phyloP scores from a whole-genome alignment of 2,888 invertebrate species.

The Abrostola triplasia region DNA sequence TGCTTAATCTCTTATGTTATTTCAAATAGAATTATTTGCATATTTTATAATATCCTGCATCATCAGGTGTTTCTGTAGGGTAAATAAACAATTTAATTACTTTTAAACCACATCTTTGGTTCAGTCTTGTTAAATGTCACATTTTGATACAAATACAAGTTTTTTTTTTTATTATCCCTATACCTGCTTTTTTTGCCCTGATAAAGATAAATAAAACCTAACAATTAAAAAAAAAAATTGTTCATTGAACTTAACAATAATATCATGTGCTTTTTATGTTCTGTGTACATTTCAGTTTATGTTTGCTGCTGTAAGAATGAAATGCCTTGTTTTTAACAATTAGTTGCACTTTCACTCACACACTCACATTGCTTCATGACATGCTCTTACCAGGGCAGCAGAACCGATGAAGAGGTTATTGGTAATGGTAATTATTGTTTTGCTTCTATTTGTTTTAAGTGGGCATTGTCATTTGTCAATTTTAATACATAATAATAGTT shows the following conservation, averaged over 20 bases:
- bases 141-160: no score
- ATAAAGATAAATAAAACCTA: no score
- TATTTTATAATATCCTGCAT: neutral
- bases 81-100: no score
- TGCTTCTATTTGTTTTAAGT: conserved; percentile 21
- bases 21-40: neutral
- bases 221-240: neutral
- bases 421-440: conserved; percentile 51
- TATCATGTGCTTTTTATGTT: conserved; percentile 50
- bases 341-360: conserved; percentile 54
- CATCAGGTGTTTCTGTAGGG: no score
- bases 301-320: conserved; percentile 45
- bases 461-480: conserved; percentile 23
- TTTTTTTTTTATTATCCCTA: no score
- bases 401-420: conserved; percentile 20
- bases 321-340: conserved; percentile 56
- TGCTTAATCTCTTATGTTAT: neutral
- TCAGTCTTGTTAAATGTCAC: no score
- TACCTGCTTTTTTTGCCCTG: no score
- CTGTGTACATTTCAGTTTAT: conserved; percentile 59
- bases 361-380: conserved; percentile 36
- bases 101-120: no score
- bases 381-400: conserved; percentile 33
- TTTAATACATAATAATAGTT: conserved; percentile 5
- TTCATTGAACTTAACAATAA: neutral